Evolutionary conservation across 2,113 vertebrate species (phyloP), one percentile per base, ranked within the genome.

Genomic region (Cynopterus brachyotis): DNA sequence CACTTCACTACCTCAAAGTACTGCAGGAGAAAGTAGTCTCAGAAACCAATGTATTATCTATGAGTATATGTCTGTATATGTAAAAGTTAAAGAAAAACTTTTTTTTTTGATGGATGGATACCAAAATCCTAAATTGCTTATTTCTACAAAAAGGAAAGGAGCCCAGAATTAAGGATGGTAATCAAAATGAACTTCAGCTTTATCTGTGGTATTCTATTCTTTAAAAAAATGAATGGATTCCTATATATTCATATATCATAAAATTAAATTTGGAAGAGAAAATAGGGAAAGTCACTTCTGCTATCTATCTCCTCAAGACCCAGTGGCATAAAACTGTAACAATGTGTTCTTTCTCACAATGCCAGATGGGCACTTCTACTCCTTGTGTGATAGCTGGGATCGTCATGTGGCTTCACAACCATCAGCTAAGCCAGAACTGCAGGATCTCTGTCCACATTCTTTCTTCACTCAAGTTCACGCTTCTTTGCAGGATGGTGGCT

Each of bases 201-300:
- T 76, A 88, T 30, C 40, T 20, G 1, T n/a, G 73, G 4, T 84
- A 24, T 40, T 64, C 60, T 62, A 45, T 67, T 40, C n/a, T 76
- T 45, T 60, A 42, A 83, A 81, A 78, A 67, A 32, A 70, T 57
- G 81, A 60, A n/a, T 69, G 42, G 28, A 50, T 67, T 88, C 45
- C 35, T 50, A 20, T 16, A 17, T 60, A 59, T 50, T 5, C 15
- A 16, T 50, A 50, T 50, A 50, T 50, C 50, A 50, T 50, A 15
- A 22, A 73, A 64, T 91, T 70, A 81, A 64, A 87, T 80, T 53
- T 80, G 28, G 64, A 55, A 72, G 53, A 72, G 35, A 92, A 66
- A 64, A 81, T 59, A 40, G 83, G 55, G 66, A 47, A 95, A 81
- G 32, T 81, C 32, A 66, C 72, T 82, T 89, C 47, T 60, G 32